Base-by-base conservation (phyloP, 1,140 invertebrate species). In the Laupala kohalensis region DNA sequence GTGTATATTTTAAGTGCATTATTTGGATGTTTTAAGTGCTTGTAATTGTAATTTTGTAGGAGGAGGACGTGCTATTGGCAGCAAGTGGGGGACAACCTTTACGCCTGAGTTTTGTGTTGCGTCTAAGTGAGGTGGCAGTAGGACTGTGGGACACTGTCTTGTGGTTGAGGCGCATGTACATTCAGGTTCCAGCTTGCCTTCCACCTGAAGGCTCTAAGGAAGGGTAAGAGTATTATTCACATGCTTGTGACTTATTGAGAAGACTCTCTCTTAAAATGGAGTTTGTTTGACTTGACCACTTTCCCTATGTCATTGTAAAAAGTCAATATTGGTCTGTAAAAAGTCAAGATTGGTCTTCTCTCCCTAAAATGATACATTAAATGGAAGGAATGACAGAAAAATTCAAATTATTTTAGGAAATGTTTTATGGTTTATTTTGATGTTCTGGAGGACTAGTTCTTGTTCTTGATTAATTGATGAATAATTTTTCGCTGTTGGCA, bases 171-270 rank as follows among this genome's bases (percentile, higher is more conserved):
- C 88, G 87, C 74, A 86, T 97, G 71, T 96, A 94, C 80, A 90
- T 97, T 74, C 91, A 94, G 66, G 86, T 97, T 74, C 94, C 95
- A 24, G 86, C 87, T 69, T 88, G 90, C 74, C 87, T 95, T 69
- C 85, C 93, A 71, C 90, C 92, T 5, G 91, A 93, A 76, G 94
- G 93, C 74, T 96, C 94, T 69, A 95, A 96, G 81, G 92, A 97
- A 79, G 91, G 90, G 74, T 80, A 72, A 76, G 76, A 76, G 19
- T 63, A 25, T 67, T 5, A n/a, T n/a, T n/a, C n/a, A n/a, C n/a
- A n/a, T n/a, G n/a, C n/a, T n/a, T n/a, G n/a, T n/a, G n/a, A n/a
- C n/a, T n/a, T n/a, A n/a, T 66, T 66, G 64, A 6, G n/a, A 65
- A 26, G 12, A 66, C 12, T 66, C 9, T 24, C 23, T 66, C 12